Evolutionary conservation across 2,888 invertebrate genomes (phyloP).

Genomic region (Bhutanitis thaidina): DNA sequence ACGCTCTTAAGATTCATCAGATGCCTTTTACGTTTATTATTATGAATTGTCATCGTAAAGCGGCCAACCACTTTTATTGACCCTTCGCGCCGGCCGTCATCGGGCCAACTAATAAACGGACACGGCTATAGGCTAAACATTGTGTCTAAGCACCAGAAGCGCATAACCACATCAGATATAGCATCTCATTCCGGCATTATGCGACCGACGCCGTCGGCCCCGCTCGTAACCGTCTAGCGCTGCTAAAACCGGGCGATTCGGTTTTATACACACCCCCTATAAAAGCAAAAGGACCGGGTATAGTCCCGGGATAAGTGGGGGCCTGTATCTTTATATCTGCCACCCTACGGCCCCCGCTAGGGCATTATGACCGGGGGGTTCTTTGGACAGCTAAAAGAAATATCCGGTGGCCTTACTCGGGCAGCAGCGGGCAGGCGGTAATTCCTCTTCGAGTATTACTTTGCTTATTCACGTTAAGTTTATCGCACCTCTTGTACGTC

Average conservation of each 20-base stretch:
- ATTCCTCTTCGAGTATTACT: slow-evolving; percentile 71
- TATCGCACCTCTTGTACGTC: slow-evolving; percentile 56
- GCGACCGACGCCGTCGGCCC: slow-evolving; percentile 55
- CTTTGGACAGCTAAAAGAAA: slow-evolving; percentile 80
- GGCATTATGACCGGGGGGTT: slow-evolving; percentile 78
- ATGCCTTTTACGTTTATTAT: slow-evolving; percentile 41
- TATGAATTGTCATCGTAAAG: slow-evolving; percentile 32
- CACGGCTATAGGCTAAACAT: slow-evolving; percentile 56
- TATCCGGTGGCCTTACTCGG: slow-evolving; percentile 73
- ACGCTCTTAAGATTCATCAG: slow-evolving; percentile 23
- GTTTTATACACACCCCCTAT: slow-evolving; percentile 80
- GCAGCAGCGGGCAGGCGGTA: slow-evolving; percentile 62
- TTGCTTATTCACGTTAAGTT: slow-evolving; percentile 70
- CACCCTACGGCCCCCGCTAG: slow-evolving; percentile 65
- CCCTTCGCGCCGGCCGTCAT: slow-evolving; percentile 40
- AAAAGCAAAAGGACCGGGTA: slow-evolving; percentile 79
- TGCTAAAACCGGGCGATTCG: slow-evolving; percentile 78
- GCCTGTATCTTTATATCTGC: slow-evolving; percentile 79
- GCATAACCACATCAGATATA: slow-evolving; percentile 69
- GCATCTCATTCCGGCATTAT: slow-evolving; percentile 50
- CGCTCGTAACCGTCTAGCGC: slow-evolving; percentile 77
- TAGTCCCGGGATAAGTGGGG: slow-evolving; percentile 76
- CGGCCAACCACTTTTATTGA: slow-evolving; percentile 52
- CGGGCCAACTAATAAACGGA: slow-evolving; percentile 52
- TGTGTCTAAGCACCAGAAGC: slow-evolving; percentile 63